Conservation (phyloP, 2,113 vertebrate genomes). For the Lycaon pictus region DNA sequence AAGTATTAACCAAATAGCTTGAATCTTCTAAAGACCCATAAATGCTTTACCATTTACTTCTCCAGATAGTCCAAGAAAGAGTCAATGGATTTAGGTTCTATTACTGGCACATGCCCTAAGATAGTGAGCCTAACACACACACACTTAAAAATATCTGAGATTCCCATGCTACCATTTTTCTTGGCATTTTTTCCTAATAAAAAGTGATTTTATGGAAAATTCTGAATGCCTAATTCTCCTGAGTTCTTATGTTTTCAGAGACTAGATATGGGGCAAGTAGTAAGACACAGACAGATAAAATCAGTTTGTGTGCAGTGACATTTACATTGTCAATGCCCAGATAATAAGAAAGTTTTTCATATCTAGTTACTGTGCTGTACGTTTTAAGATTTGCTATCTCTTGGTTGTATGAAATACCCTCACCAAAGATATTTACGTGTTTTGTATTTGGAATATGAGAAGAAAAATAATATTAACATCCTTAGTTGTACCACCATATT, state of each 20-base stretch:
- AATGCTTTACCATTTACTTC: background rate
- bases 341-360: background rate
- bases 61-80: background rate
- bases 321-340: background rate
- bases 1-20: background rate
- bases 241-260: background rate
- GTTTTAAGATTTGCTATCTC: background rate
- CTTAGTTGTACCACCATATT: background rate
- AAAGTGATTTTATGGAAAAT: background rate
- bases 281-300: background rate
- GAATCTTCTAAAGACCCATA: background rate
- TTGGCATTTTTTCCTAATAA: background rate
- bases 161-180: background rate
- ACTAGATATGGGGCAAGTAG: background rate
- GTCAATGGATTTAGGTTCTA: background rate
- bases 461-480: constrained; percentile 16
- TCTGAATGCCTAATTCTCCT: background rate
- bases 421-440: background rate
- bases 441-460: background rate
- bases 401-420: background rate
- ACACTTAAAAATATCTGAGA: background rate
- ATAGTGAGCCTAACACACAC: background rate
- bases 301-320: background rate
- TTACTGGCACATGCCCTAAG: background rate
- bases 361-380: background rate